A percentile compares a stretch with the other conserved stretches of the same genome.
phyloP scores from a whole-genome alignment of 30 jellyfish, hydroid and myxozoan genomes.

The Aurelia aurita complex sp. Pacific region DNA sequence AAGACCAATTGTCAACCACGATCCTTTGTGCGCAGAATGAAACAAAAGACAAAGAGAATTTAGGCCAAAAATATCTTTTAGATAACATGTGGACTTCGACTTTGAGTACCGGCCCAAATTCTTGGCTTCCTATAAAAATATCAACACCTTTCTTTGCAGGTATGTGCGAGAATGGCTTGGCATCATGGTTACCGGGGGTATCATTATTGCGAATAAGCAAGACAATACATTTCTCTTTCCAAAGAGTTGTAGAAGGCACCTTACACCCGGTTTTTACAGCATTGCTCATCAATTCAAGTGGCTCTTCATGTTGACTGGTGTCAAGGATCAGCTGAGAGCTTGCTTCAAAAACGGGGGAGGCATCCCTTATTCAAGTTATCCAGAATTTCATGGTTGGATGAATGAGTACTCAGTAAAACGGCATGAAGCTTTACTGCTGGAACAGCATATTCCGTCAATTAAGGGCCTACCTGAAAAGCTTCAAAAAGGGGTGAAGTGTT shows the following conservation, averaged over 20 bases:
- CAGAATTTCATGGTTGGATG: constrained; percentile 61
- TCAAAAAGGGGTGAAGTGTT: constrained; percentile 20
- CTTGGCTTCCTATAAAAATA: too few species aligned
- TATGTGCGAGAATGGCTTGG: constrained; percentile 78
- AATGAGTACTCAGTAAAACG: constrained; percentile 58
- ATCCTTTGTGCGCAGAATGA: too few species aligned
- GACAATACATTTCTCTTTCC: constrained; percentile 39
- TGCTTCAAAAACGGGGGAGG: constrained; percentile 58
- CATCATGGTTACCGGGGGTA: constrained; percentile 59
- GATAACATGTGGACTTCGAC: neutral
- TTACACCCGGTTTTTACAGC: constrained; percentile 62
- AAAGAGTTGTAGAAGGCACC: neutral
- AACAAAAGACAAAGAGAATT: too few species aligned
- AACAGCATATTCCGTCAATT: constrained; percentile 35
- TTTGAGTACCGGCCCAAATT: neutral
- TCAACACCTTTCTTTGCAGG: constrained; percentile 7
- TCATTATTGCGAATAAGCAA: constrained; percentile 27
- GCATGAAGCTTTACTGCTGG: constrained; percentile 28
- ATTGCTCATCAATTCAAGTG: constrained; percentile 61
- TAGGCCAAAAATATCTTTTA: too few species aligned
- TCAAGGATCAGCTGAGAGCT: constrained; percentile 16
- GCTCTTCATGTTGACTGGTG: constrained; percentile 48
- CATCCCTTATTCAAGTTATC: constrained; percentile 48
- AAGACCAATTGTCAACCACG: too few species aligned
- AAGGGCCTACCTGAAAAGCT: constrained; percentile 46